Conservation (phyloP, 2,113 vertebrate genomes). For the Tetraodon nigroviridis region DNA sequence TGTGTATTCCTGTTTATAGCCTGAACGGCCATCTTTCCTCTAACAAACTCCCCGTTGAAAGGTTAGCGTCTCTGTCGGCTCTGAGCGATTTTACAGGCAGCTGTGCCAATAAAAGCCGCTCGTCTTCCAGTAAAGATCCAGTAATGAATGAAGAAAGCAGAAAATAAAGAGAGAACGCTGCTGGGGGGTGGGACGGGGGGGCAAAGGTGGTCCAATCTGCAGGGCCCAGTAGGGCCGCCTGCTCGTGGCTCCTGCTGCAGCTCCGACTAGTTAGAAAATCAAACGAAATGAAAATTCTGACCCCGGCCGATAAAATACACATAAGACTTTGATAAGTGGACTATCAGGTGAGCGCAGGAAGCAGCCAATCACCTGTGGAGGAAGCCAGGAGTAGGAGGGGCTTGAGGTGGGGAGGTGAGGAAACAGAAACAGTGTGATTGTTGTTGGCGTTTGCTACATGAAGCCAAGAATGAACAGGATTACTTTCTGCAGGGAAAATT, state of each 20-base stretch:
- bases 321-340: no score
- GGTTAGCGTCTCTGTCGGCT: slow-evolving; percentile 29
- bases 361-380: no score
- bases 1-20: slow-evolving; percentile 29
- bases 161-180: slow-evolving; percentile 16
- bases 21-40: slow-evolving; percentile 22
- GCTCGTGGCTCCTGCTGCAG: neutral
- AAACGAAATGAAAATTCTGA: no score
- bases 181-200: neutral
- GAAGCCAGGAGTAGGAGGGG: no score
- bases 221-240: neutral
- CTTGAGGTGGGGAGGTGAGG: no score
- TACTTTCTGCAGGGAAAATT: no score
- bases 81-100: slow-evolving; percentile 28
- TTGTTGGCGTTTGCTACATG: no score
- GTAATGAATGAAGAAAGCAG: slow-evolving; percentile 27
- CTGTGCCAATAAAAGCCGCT: slow-evolving; percentile 33
- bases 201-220: neutral
- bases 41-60: slow-evolving; percentile 30
- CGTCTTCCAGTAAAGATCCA: slow-evolving; percentile 20
- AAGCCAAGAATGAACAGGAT: no score
- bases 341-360: no score
- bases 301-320: no score
- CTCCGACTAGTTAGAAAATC: neutral
- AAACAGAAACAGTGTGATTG: no score